These are phyloP conservation scores for Peromyscus polionotus DNA, from an alignment of 2,113 vertebrate species.

Conservation along the genomic window DNA sequence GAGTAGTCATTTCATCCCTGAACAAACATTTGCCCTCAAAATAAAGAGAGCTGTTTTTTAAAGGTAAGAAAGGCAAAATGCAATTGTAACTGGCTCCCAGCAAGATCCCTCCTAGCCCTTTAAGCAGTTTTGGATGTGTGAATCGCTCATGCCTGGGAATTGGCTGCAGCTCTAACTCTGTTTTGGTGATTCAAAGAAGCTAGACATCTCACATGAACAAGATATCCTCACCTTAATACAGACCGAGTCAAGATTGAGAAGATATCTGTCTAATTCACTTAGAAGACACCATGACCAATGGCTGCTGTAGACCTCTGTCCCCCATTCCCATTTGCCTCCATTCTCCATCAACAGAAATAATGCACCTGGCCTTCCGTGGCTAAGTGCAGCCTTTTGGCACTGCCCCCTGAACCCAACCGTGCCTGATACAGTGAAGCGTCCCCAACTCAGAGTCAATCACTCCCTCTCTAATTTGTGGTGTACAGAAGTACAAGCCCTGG, in stretches of 20 bases:
- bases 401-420: not conserved
- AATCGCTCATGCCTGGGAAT: not conserved
- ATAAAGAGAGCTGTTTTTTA: not conserved
- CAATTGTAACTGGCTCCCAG: not conserved
- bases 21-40: not conserved
- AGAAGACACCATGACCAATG: not conserved
- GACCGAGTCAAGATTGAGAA: not conserved
- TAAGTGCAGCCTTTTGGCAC: not conserved
- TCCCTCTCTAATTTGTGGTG: not conserved
- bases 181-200: not conserved
- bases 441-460: not conserved
- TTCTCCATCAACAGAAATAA: not conserved
- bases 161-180: not conserved
- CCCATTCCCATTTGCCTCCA: not conserved
- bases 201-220: not conserved
- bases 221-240: not conserved
- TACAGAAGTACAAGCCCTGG: not conserved
- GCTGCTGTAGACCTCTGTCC: not conserved
- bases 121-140: not conserved
- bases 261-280: not conserved
- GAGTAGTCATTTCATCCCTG: not conserved
- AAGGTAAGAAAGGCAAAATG: not conserved
- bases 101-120: not conserved
- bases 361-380: not conserved
- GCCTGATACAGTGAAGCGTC: not conserved